A percentile compares a stretch with the other conserved stretches of the same genome.
These are phyloP conservation scores for Pteronotus mesoamericanus DNA, from an alignment of 2,797 vertebrate genomes.

Conservation along the genomic window DNA sequence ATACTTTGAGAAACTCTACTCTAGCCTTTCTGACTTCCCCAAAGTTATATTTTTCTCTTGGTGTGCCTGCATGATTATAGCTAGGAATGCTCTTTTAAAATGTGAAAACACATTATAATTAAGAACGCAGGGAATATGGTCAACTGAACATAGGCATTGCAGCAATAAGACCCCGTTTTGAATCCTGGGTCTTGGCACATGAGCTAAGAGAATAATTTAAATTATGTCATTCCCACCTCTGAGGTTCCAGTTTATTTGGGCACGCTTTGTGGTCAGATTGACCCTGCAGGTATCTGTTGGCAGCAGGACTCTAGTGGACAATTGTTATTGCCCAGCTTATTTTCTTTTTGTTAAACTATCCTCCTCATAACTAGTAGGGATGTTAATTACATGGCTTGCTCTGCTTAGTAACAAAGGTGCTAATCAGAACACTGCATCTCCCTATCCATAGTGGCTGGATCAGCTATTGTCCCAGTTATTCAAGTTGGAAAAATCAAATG, in stretches of 20 bases:
- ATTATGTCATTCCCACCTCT: background rate
- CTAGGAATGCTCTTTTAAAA: background rate
- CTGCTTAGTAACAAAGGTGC: background rate
- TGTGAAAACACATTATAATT: background rate
- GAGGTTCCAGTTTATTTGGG: background rate
- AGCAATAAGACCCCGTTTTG: background rate
- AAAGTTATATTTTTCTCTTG: background rate
- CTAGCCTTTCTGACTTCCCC: background rate
- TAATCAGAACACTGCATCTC: background rate
- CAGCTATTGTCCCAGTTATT: background rate
- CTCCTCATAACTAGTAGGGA: background rate
- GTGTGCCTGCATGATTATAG: background rate
- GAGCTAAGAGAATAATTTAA: background rate
- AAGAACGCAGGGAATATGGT: background rate
- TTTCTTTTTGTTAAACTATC: background rate
- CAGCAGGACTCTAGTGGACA: background rate
- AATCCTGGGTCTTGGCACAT: background rate
- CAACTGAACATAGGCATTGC: background rate
- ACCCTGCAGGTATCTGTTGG: background rate
- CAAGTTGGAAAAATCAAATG: background rate
- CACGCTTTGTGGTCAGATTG: background rate
- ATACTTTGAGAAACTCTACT: background rate
- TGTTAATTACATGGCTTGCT: background rate
- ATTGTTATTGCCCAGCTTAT: background rate
- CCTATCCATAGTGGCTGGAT: background rate